Conservation (phyloP, 2,797 vertebrate species). For the Spinus pinus region DNA sequence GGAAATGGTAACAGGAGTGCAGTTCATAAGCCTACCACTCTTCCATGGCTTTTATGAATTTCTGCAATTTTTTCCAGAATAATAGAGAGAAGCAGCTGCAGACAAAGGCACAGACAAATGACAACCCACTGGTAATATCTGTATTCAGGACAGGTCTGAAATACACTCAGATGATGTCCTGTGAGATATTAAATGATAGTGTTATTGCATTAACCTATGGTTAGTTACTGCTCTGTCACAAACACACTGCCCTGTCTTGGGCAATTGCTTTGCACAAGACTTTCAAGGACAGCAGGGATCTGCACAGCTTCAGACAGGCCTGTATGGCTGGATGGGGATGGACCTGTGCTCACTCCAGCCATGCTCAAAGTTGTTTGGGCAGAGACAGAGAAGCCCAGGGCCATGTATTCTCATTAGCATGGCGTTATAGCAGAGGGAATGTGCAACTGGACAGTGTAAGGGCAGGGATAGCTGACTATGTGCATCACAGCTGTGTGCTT, state of each 20-base stretch:
- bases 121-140: neutral
- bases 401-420: neutral
- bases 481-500: neutral
- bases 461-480: neutral
- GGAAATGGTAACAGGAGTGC: neutral
- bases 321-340: rapidly evolving
- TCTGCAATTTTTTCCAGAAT: neutral
- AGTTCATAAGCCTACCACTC: neutral
- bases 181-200: neutral
- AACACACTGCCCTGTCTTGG: neutral
- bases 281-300: neutral
- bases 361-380: neutral
- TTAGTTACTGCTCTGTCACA: neutral
- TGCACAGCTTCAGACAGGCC: neutral
- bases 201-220: neutral
- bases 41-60: neutral
- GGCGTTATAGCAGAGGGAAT: neutral
- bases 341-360: neutral
- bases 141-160: neutral
- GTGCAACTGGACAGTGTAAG: neutral
- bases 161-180: neutral
- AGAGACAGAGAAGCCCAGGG: neutral
- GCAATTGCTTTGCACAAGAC: neutral
- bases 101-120: conserved; percentile 14
- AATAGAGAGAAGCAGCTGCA: conserved; percentile 23